These are phyloP conservation scores for Albula goreensis DNA, from an alignment of 2,113 vertebrate species.

Conservation along the genomic window DNA sequence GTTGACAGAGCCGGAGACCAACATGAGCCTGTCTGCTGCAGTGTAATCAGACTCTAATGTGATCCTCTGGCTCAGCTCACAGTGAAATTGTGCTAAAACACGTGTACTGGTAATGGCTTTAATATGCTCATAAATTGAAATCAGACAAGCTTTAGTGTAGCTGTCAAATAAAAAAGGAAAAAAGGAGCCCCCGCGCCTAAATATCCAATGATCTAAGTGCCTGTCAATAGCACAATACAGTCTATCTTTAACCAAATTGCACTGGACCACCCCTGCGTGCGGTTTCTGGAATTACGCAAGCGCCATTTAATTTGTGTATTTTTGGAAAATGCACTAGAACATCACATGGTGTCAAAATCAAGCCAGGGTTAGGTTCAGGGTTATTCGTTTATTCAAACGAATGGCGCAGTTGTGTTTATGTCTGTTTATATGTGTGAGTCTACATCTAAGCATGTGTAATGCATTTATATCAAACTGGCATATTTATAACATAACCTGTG, in stretches of 20 bases:
- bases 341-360: background rate
- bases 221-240: slow-evolving; percentile 15
- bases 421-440: background rate
- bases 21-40: background rate
- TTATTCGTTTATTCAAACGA: background rate
- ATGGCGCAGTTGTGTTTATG: background rate
- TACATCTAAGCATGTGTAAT: background rate
- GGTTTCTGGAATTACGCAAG: background rate
- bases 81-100: slow-evolving; percentile 31
- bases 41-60: slow-evolving; percentile 10
- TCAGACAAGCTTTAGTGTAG: slow-evolving; percentile 32
- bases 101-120: slow-evolving; percentile 42
- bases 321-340: background rate
- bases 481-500: background rate
- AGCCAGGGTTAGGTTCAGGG: background rate
- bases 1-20: background rate
- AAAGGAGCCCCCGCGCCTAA: slow-evolving; percentile 31
- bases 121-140: slow-evolving; percentile 43
- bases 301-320: background rate
- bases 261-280: background rate
- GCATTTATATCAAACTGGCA: background rate
- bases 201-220: slow-evolving; percentile 17
- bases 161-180: slow-evolving; percentile 21
- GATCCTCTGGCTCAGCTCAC: slow-evolving; percentile 13
- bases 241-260: background rate